A percentile compares a stretch with the other conserved stretches of the same genome.
These are phyloP conservation scores for Sycophaga agraensis DNA, from an alignment of 1,140 invertebrate genomes.

Conservation along the genomic window DNA sequence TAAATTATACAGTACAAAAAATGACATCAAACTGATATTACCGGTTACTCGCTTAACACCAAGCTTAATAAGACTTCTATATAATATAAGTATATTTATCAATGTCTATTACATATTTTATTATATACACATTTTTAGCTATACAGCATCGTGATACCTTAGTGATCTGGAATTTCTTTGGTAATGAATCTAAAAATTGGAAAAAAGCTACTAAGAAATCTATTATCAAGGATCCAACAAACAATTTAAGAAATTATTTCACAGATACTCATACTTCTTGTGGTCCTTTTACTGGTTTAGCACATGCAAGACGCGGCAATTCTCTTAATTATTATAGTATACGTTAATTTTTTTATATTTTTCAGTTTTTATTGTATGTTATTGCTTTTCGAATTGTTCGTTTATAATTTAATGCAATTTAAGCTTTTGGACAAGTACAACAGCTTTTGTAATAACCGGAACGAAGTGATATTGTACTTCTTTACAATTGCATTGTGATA, in stretches of 20 bases:
- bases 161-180: conserved; percentile 42
- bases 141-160: conserved; percentile 24
- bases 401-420: too few species aligned
- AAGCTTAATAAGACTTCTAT: too few species aligned
- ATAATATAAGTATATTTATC: too few species aligned
- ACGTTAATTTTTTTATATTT: conserved; percentile 3
- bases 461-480: too few species aligned
- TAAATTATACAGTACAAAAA: too few species aligned
- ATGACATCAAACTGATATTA: too few species aligned
- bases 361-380: too few species aligned
- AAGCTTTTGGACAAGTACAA: too few species aligned
- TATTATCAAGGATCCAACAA: not conserved
- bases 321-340: conserved; percentile 20
- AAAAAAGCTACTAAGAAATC: conserved; percentile 4
- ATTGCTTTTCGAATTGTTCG: not conserved
- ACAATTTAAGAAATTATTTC: not conserved
- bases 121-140: conserved; percentile 26
- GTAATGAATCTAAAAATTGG: conserved; percentile 26
- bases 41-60: too few species aligned
- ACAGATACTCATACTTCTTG: not conserved
- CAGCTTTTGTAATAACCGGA: too few species aligned
- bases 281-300: not conserved
- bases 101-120: too few species aligned
- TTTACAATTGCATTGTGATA: too few species aligned
- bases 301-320: not conserved